Percentiles rank a stretch among this genome's conserved stretches.
Conservation (phyloP, 64 coral and sea anemone species). For the Exaiptasia diaphana region DNA sequence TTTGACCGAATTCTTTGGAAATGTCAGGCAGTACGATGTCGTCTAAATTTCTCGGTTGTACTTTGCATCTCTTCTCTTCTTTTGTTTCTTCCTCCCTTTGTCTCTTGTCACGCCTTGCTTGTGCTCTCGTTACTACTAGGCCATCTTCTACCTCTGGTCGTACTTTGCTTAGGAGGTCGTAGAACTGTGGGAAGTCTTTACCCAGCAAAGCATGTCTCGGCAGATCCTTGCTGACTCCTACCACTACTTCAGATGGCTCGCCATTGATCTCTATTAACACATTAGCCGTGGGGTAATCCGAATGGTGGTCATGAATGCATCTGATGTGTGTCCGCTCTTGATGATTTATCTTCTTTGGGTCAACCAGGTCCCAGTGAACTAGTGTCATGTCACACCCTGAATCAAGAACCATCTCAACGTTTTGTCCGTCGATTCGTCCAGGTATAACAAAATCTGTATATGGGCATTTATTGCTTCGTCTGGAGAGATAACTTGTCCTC, state of each 20-base stretch:
- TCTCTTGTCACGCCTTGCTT: conserved; percentile 2
- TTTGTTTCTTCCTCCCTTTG: conserved; percentile 6
- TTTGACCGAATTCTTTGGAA: not conserved
- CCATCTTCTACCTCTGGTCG: not conserved
- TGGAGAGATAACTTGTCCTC: not conserved
- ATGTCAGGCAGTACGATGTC: not conserved
- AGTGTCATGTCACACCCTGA: conserved; percentile 28
- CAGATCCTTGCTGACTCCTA: conserved; percentile 27
- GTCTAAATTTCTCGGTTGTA: too few species aligned
- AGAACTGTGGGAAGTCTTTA: not conserved
- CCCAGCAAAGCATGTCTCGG: not conserved
- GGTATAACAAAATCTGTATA: conserved; percentile 3
- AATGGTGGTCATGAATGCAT: conserved; percentile 18
- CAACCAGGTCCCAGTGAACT: conserved; percentile 31
- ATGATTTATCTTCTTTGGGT: conserved; percentile 21
- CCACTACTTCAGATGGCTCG: not conserved
- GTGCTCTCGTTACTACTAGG: not conserved
- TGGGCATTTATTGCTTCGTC: not conserved
- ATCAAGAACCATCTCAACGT: conserved; percentile 33
- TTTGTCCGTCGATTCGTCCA: conserved; percentile 16
- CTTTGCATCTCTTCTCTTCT: too few species aligned
- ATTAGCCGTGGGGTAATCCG: conserved; percentile 1
- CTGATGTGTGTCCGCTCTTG: not conserved
- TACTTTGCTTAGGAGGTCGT: not conserved
- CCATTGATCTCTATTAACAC: conserved; percentile 13